Percentiles rank a stretch among this genome's conserved stretches.
Conservation (phyloP, 1,140 invertebrate species). For the Megalopta genalis region DNA sequence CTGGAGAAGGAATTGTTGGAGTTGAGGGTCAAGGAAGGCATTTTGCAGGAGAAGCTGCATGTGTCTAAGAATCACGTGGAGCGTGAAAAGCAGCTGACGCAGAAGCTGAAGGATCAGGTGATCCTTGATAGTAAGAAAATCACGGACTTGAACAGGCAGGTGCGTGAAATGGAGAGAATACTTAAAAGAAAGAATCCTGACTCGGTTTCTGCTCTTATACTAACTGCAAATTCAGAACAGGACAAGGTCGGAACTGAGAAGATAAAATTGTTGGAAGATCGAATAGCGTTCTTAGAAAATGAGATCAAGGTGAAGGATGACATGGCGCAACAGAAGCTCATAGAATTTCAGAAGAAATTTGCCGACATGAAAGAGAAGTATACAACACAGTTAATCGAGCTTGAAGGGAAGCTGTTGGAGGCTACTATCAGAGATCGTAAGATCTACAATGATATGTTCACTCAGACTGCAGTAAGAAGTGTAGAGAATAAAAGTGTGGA, state of each 20-base stretch:
- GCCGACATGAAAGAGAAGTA: slow-evolving; percentile 88
- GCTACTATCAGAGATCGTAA: slow-evolving; percentile 62
- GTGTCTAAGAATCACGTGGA: slow-evolving; percentile 78
- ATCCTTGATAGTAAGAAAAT: slow-evolving; percentile 86
- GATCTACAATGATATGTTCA: slow-evolving; percentile 65
- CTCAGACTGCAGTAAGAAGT: slow-evolving; percentile 66
- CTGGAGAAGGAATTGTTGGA: slow-evolving; percentile 76
- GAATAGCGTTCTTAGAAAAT: slow-evolving; percentile 85
- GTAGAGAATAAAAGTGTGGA: slow-evolving; percentile 61
- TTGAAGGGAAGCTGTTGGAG: slow-evolving; percentile 81
- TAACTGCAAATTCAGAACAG: slow-evolving; percentile 83
- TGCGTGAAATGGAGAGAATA: slow-evolving; percentile 90
- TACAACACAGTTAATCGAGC: slow-evolving; percentile 85
- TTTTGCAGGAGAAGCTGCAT: slow-evolving; percentile 76
- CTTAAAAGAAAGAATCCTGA: slow-evolving; percentile 89
- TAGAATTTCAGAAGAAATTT: slow-evolving; percentile 87
- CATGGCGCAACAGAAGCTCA: slow-evolving; percentile 84
- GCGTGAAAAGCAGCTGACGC: slow-evolving; percentile 82
- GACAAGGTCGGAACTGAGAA: slow-evolving; percentile 76
- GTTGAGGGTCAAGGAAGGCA: slow-evolving; percentile 68
- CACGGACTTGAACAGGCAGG: slow-evolving; percentile 87
- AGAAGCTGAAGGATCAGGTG: slow-evolving; percentile 83
- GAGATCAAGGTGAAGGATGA: slow-evolving; percentile 85
- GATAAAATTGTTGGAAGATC: slow-evolving; percentile 84
- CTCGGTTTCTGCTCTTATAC: slow-evolving; percentile 87